These are phyloP conservation scores for Oegoconia quadripuncta DNA, from an alignment of 2,888 invertebrate genomes.

Conservation along the genomic window DNA sequence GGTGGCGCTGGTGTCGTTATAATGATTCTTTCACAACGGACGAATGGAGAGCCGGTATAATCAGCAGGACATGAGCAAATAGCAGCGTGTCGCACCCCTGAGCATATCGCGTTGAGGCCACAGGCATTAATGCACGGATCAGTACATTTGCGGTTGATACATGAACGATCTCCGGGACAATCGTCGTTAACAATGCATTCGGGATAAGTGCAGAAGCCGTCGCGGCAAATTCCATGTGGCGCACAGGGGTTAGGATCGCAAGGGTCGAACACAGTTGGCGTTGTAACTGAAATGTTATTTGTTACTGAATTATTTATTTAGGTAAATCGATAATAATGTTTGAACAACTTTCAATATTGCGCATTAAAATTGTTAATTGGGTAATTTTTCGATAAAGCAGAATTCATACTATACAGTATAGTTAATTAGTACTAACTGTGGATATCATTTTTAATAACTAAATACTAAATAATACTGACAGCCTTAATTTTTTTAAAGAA, in stretches of 20 bases:
- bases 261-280: slow-evolving; percentile 71
- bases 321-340: no score
- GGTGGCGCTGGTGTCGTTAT: slow-evolving; percentile 62
- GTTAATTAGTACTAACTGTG: no score
- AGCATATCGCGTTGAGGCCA: slow-evolving; percentile 91
- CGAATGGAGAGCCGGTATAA: slow-evolving; percentile 87
- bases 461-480: neutral
- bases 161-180: slow-evolving; percentile 89
- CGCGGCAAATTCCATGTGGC: slow-evolving; percentile 83
- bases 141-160: slow-evolving; percentile 89
- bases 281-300: slow-evolving; percentile 45
- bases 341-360: no score
- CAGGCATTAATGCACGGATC: slow-evolving; percentile 91
- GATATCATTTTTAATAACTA: no score
- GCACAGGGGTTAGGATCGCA: slow-evolving; percentile 87
- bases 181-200: slow-evolving; percentile 94
- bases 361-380: no score
- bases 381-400: no score
- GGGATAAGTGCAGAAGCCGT: slow-evolving; percentile 85
- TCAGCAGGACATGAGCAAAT: slow-evolving; percentile 89
- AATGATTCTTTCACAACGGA: slow-evolving; percentile 80
- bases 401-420: no score
- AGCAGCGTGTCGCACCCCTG: slow-evolving; percentile 84
- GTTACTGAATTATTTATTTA: slow-evolving; percentile 16
- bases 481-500: neutral